These are phyloP conservation scores for Cephalotes varians DNA, from an alignment of 2,888 invertebrate species.

Conservation along the genomic window DNA sequence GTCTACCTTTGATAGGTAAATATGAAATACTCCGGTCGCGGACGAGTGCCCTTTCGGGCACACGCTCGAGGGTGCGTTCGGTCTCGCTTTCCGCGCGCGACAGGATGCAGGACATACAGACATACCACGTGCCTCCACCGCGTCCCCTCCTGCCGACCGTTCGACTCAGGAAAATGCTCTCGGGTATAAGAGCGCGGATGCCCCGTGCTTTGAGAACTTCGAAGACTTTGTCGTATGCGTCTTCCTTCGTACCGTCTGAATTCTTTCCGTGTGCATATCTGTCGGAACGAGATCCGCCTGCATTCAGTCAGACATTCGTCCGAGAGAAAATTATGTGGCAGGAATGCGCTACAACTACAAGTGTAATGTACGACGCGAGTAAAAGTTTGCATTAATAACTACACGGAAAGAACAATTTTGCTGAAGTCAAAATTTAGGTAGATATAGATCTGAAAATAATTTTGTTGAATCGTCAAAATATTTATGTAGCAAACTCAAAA, in stretches of 20 bases:
- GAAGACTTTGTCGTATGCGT: conserved; percentile 47
- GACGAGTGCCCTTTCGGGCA: conserved; percentile 73
- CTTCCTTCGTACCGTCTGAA: conserved; percentile 53
- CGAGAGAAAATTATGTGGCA: conserved; percentile 9
- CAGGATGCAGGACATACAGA: conserved; percentile 65
- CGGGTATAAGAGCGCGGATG: conserved; percentile 43
- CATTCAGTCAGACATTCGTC: not conserved
- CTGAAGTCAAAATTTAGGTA: not conserved
- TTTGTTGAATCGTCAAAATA: too few relatives aligned
- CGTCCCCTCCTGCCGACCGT: conserved; percentile 7
- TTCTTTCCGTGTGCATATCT: conserved; percentile 52
- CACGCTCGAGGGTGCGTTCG: conserved; percentile 71
- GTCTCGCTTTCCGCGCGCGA: conserved; percentile 61
- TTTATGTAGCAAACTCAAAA: too few relatives aligned
- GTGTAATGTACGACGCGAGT: not conserved
- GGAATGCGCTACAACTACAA: not conserved
- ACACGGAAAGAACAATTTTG: too few relatives aligned
- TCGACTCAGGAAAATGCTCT: conserved; percentile 52
- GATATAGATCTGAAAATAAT: too few relatives aligned
- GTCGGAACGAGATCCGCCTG: conserved; percentile 18
- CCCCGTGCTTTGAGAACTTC: conserved; percentile 58
- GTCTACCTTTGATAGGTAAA: conserved; percentile 81
- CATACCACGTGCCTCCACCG: conserved; percentile 16
- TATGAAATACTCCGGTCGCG: conserved; percentile 79
- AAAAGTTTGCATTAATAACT: not conserved